Percentiles rank a stretch among this genome's conserved stretches.
phyloP scores from a whole-genome alignment of 2,113 vertebrate genomes.

The Regulus satrapa region DNA sequence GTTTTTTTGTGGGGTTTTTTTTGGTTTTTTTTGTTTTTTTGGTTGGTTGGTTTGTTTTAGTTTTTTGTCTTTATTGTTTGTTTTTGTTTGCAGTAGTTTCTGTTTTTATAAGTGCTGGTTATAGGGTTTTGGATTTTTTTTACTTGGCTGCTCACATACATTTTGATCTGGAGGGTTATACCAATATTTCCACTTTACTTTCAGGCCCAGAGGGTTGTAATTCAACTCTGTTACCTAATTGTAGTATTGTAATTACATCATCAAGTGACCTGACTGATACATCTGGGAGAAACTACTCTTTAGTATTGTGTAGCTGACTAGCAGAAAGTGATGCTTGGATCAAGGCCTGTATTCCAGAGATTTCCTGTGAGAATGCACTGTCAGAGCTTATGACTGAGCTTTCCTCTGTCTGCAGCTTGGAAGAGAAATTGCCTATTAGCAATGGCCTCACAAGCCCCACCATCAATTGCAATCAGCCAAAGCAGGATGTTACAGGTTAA shows the following conservation, averaged over 20 bases:
- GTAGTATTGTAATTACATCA: background rate
- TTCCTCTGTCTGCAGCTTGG: background rate
- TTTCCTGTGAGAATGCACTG: background rate
- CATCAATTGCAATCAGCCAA: background rate
- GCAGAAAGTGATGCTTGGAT: background rate
- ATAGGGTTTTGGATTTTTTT: rapidly evolving
- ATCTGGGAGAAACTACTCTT: background rate
- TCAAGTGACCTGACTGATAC: background rate
- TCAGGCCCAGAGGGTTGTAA: background rate
- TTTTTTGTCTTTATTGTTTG: background rate
- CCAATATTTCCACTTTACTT: background rate
- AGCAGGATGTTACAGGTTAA: background rate
- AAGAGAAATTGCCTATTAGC: background rate
- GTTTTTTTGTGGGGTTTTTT: too few relatives aligned
- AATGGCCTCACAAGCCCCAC: background rate
- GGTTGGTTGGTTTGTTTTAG: too few relatives aligned
- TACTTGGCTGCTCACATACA: background rate
- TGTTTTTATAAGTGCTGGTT: background rate
- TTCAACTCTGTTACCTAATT: background rate
- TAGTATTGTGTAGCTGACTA: background rate
- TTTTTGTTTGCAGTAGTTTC: background rate
- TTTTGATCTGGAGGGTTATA: background rate
- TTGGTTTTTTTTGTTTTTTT: too few relatives aligned
- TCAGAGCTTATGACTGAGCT: background rate
- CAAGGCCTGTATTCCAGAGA: background rate